phyloP scores from a whole-genome alignment of 2,797 vertebrate genomes.

The Crenuchus spilurus region DNA sequence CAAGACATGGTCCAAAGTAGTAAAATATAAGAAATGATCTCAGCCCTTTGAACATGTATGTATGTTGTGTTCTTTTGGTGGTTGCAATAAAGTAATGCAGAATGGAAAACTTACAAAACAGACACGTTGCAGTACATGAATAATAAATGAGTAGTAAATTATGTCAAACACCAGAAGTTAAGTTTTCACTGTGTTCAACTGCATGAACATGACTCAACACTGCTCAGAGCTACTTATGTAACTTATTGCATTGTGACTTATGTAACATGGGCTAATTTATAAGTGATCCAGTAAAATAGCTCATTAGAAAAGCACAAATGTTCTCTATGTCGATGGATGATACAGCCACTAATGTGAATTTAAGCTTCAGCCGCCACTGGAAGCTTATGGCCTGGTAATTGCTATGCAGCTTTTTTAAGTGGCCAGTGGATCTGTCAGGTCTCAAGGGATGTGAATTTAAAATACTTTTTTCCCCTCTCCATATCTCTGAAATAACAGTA shows the following conservation, averaged over 20 bases:
- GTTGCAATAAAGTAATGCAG: too few species aligned
- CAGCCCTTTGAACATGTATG: too few species aligned
- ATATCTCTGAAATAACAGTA: conserved; percentile 44
- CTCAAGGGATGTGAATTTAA: conserved; percentile 38
- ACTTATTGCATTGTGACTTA: background rate
- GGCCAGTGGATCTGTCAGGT: conserved; percentile 47
- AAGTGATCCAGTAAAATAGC: conserved; percentile 5
- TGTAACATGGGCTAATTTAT: background rate
- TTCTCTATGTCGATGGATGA: conserved; percentile 15
- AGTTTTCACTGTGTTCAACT: too few species aligned
- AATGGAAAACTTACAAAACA: too few species aligned
- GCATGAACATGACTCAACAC: background rate
- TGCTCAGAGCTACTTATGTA: background rate
- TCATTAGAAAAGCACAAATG: conserved; percentile 12
- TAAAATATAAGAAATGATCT: too few species aligned
- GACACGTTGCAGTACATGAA: too few species aligned
- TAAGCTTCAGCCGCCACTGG: conserved; percentile 27
- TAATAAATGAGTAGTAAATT: too few species aligned
- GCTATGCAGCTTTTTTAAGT: conserved; percentile 32
- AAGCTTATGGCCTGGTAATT: conserved; percentile 41
- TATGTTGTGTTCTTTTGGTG: too few species aligned
- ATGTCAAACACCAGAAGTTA: too few species aligned
- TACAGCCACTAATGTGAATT: conserved; percentile 29
- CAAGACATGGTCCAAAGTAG: too few species aligned
- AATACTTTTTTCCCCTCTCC: conserved; percentile 5